A percentile compares a stretch with the other conserved stretches of the same genome.
These are phyloP conservation scores for Pollachius pollachius DNA, from an alignment of 2,113 vertebrate species.

Conservation along the genomic window DNA sequence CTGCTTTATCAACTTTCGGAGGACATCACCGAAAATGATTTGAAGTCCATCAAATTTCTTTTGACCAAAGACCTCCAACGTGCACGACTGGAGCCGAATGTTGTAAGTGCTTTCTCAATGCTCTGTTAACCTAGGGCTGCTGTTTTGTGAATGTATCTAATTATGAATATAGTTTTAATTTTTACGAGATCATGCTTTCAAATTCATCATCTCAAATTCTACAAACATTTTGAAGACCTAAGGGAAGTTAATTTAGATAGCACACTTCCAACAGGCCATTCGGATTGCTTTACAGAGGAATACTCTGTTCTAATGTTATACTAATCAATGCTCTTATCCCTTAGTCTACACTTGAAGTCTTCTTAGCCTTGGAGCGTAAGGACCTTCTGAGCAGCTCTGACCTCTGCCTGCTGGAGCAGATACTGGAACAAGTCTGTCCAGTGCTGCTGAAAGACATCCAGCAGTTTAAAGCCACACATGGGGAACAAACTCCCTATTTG, in stretches of 20 bases:
- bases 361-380: constrained; percentile 65
- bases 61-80: constrained; percentile 29
- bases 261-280: not conserved
- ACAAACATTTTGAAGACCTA: not conserved
- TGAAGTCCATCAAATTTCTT: constrained; percentile 64
- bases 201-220: not conserved
- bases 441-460: constrained; percentile 45
- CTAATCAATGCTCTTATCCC: not conserved
- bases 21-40: constrained; percentile 39
- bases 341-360: constrained; percentile 66
- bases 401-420: constrained; percentile 40
- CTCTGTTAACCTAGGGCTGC: not conserved
- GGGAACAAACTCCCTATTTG: constrained; percentile 35
- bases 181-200: not conserved
- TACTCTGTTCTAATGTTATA: not conserved
- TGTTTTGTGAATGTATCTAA: too few species aligned
- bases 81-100: constrained; percentile 38
- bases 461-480: constrained; percentile 34
- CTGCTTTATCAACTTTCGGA: constrained; percentile 67
- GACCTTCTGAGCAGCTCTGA: constrained; percentile 43
- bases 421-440: constrained; percentile 43
- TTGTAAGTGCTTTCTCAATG: constrained; percentile 43
- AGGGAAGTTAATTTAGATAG: not conserved
- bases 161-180: too few species aligned
- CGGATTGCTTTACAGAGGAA: not conserved